Conservation (phyloP, 2,113 vertebrate genomes). For the Triplophysa rosa region DNA sequence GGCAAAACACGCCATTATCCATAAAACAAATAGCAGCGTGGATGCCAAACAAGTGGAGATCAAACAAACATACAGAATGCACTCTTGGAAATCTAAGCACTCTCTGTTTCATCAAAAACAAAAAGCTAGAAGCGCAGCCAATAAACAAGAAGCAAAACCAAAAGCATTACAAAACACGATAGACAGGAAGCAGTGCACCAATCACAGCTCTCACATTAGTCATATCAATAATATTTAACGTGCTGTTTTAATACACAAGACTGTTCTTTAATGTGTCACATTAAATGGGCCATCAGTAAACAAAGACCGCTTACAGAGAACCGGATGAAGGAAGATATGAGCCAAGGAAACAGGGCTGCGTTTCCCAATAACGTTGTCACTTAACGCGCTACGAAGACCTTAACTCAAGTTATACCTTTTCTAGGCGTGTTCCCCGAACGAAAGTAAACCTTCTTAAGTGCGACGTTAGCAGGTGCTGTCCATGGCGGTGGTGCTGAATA, state of each 20-base stretch:
- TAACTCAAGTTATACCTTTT: too few species aligned
- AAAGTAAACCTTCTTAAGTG: too few species aligned
- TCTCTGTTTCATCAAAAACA: neutral
- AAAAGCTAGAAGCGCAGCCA: neutral
- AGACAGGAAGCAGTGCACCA: neutral
- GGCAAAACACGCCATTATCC: neutral
- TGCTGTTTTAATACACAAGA: conserved; percentile 4
- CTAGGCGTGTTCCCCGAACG: too few species aligned
- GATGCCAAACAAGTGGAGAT: neutral
- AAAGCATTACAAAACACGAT: neutral
- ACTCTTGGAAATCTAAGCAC: conserved; percentile 44
- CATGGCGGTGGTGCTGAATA: too few species aligned
- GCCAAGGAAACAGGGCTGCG: neutral
- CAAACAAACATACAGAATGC: conserved; percentile 28
- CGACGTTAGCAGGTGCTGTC: too few species aligned
- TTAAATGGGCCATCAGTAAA: neutral
- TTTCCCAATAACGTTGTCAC: too few species aligned
- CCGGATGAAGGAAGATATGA: neutral
- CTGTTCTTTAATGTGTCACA: neutral
- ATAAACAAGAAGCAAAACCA: neutral
- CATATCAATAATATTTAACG: conserved; percentile 2
- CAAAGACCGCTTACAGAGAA: neutral
- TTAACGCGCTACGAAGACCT: too few species aligned
- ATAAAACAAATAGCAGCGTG: conserved; percentile 13
- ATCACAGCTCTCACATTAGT: neutral